Base-by-base conservation (phyloP, 2,888 invertebrate genomes). In the Lottia scabra region DNA sequence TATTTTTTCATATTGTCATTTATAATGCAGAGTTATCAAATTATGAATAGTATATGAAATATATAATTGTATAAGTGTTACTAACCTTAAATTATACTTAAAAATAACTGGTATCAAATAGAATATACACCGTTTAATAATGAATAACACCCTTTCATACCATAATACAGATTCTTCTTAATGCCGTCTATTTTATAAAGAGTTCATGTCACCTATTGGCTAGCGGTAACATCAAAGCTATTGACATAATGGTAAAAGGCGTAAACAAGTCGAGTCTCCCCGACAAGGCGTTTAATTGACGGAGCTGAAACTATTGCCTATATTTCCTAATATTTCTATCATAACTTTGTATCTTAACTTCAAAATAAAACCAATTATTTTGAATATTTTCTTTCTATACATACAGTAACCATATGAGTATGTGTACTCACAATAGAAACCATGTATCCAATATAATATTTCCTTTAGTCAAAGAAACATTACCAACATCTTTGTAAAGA, bases 171-270 rank as follows among this genome's bases (percentile, higher is more conserved):
- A 38, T 38, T 38, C 38, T 38, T 38, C 38, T 38, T 56, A 23
- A 56, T 56, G 56, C 56, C 56, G 56, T 23, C 56, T 56, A 56
- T 56, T 23, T 56, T 23, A 23, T 23, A 56, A 10, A 56, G 56
- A 23, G 19, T 56, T 56, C 56, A 56, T 56, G 70, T 73, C 70
- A 73, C 64, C 67, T 70, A 73, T 73, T 73, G 73, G 73, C 73
- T 73, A 70, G 73, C 73, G 73, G 73, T 62, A 70, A 67, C 67
- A 64, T 73, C 73, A 73, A 73, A 73, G 70, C 19, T 70, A 70
- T 73, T 70, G 70, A 70, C 73, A 70, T 73, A 73, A 73, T 73
- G 56, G 56, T 56, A 56, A 56, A 56, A 19, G 56, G 56, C 56
- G 56, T 56, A 56, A 56, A 56, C 56, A 56, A 23, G 56, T 23